Percentiles rank a stretch among this genome's conserved stretches.
Conservation (phyloP, 2,888 invertebrate genomes). For the Zelleria hepariella region DNA sequence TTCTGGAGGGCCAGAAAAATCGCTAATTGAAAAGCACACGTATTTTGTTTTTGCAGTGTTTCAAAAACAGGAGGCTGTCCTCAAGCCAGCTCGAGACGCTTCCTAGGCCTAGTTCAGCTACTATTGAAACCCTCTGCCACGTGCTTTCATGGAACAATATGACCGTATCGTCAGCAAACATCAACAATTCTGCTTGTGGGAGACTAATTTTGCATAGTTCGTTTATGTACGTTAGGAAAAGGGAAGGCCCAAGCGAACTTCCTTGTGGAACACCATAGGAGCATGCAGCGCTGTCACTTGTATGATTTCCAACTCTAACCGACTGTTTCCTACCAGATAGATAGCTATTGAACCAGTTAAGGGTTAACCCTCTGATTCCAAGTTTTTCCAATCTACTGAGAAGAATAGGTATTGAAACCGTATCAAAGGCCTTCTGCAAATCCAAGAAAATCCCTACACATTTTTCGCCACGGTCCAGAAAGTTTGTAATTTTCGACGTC, state of each 20-base stretch:
- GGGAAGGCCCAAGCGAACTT: conserved; percentile 11
- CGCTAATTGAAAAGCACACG: not conserved
- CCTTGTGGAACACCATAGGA: conserved; percentile 8
- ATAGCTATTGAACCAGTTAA: not conserved
- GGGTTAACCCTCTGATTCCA: not conserved
- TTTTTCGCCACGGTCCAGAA: not conserved
- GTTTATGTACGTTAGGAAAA: conserved; percentile 11
- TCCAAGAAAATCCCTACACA: not conserved
- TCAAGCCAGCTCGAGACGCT: not conserved
- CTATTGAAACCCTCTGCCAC: not conserved
- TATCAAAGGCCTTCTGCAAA: not conserved
- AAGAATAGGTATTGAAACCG: not conserved
- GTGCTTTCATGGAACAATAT: conserved; percentile 6
- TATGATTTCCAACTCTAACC: not conserved
- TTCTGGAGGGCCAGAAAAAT: not conserved
- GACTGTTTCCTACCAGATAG: not conserved
- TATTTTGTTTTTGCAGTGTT: conserved; percentile 3
- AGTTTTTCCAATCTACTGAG: not conserved
- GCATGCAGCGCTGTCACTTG: not conserved
- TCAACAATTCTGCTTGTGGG: not conserved
- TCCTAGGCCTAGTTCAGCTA: not conserved
- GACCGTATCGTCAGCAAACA: conserved; percentile 11
- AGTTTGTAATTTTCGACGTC: not conserved
- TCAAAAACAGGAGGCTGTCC: not conserved
- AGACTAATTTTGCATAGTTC: not conserved